phyloP scores from a whole-genome alignment of 2,113 vertebrate species.

The Sus scrofa region DNA sequence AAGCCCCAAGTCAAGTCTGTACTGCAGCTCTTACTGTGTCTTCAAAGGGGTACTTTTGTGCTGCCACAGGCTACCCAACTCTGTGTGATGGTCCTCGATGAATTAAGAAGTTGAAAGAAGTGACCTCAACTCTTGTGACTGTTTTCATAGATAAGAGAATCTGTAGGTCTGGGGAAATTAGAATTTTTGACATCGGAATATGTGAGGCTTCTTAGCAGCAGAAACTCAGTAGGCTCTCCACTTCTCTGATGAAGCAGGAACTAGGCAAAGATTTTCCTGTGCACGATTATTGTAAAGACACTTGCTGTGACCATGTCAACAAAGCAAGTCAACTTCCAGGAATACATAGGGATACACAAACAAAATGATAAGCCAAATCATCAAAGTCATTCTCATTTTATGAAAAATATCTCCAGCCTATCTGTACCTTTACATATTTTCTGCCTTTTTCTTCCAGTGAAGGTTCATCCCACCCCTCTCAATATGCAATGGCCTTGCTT shows the following conservation, averaged over 20 bases:
- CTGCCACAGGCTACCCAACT: neutral
- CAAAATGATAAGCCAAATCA: conserved; percentile 20
- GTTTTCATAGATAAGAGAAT: neutral
- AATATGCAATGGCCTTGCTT: neutral
- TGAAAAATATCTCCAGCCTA: neutral
- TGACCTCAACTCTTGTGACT: neutral
- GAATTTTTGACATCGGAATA: neutral
- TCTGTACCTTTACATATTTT: neutral
- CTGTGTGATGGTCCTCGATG: neutral
- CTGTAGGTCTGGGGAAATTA: neutral
- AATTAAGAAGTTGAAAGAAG: neutral
- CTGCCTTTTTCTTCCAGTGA: neutral
- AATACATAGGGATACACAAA: neutral
- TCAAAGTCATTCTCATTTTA: neutral
- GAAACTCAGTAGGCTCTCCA: neutral
- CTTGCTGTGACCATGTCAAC: neutral
- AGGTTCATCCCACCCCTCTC: neutral
- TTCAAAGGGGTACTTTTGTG: neutral
- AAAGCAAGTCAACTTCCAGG: conserved; percentile 18
- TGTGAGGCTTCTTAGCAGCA: neutral
- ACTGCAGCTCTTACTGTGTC: neutral
- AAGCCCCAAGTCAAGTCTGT: neutral
- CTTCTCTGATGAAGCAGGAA: neutral
- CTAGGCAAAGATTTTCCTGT: neutral
- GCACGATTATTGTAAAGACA: neutral